A percentile compares a stretch with the other conserved stretches of the same genome.
Evolutionary conservation across 2,797 vertebrate species (phyloP).

Genomic region (Clarias pachynema): DNA sequence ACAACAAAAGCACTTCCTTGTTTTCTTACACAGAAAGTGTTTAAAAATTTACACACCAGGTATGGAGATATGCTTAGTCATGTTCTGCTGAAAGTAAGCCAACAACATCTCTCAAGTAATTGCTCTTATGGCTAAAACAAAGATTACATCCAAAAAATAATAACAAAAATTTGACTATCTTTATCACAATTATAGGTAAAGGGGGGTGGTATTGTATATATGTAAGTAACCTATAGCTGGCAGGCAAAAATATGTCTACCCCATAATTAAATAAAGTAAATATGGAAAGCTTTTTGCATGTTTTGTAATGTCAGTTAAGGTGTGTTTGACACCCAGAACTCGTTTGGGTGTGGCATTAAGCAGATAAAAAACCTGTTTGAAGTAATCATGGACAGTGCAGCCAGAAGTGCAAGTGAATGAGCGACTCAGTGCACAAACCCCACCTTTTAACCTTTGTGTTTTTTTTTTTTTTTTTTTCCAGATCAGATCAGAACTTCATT

Average conservation of each 20-base stretch:
- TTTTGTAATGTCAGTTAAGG: slow-evolving; percentile 18
- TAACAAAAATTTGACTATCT: not conserved
- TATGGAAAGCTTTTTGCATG: slow-evolving; percentile 1
- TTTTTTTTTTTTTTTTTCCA: not conserved
- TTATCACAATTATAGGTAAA: no score
- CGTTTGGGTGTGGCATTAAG: slow-evolving; percentile 14
- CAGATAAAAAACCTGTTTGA: slow-evolving; percentile 15
- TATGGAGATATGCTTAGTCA: slow-evolving; percentile 34
- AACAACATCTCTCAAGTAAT: not conserved
- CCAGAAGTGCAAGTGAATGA: not conserved
- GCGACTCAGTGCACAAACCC: not conserved
- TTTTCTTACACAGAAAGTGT: slow-evolving; percentile 1
- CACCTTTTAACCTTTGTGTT: slow-evolving; percentile 8
- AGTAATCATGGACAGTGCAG: not conserved
- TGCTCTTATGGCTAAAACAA: slow-evolving; percentile 10
- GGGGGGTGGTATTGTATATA: not conserved
- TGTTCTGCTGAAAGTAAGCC: slow-evolving; percentile 22
- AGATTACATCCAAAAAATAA: not conserved
- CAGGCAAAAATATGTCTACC: not conserved
- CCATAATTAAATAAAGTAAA: not conserved
- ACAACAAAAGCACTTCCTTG: not conserved
- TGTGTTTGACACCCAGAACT: slow-evolving; percentile 7
- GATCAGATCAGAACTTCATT: slow-evolving; percentile 4
- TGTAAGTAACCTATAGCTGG: not conserved
- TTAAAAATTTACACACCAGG: not conserved